These are phyloP conservation scores for Spisula solida DNA, from an alignment of 2,888 invertebrate genomes.

Conservation along the genomic window DNA sequence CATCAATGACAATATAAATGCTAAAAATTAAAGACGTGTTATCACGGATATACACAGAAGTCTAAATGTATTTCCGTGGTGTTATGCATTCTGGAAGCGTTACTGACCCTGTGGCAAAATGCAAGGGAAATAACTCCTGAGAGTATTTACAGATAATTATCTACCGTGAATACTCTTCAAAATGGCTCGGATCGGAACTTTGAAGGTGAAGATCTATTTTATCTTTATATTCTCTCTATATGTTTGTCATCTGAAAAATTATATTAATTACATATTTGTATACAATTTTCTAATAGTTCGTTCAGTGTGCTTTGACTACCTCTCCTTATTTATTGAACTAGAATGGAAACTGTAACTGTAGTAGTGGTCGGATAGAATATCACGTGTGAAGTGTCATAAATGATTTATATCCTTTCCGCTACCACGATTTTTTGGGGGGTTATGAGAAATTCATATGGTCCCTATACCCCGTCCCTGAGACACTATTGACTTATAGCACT, in stretches of 20 bases:
- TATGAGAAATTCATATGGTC: too few species aligned
- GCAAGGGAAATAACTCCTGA: too few species aligned
- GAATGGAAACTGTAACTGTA: not conserved
- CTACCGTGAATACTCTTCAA: not conserved
- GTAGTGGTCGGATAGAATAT: constrained; percentile 2
- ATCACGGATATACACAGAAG: too few species aligned
- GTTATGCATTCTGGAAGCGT: too few species aligned
- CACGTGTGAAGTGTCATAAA: not conserved
- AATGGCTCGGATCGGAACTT: not conserved
- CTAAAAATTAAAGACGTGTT: too few species aligned
- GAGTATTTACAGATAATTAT: too few species aligned
- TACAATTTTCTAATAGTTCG: not conserved
- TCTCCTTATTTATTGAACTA: not conserved
- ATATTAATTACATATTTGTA: not conserved
- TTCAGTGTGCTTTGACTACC: not conserved
- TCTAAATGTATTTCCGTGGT: too few species aligned
- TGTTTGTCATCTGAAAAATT: not conserved
- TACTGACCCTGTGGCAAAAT: too few species aligned
- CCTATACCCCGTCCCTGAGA: too few species aligned
- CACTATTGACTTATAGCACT: too few species aligned
- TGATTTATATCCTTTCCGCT: too few species aligned
- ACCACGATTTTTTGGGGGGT: not conserved
- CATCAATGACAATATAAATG: too few species aligned
- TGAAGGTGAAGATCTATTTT: not conserved
- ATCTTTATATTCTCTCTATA: not conserved